Base-by-base conservation (phyloP, 2,797 vertebrate genomes). In the Spea hammondii region DNA sequence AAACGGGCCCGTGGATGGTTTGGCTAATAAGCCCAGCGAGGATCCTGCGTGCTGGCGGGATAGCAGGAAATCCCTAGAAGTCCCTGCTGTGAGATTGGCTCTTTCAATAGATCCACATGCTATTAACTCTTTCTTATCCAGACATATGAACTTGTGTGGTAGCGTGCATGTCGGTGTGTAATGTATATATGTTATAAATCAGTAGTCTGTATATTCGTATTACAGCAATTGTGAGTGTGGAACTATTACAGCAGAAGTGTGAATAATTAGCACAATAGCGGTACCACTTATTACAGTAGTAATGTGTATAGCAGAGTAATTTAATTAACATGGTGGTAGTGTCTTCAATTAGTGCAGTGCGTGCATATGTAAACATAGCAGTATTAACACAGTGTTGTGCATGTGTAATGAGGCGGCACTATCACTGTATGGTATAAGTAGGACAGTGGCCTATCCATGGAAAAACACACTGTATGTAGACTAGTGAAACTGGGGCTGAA, bases 1-100 rank as follows among this genome's bases (percentile, higher is more conserved):
- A 55, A 49, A 53, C 32, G 11, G 46, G 17, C 8, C 60, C 51
- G 46, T 54, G 68, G 77, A 68, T 79, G 64, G 71, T 65, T 66
- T 17, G 66, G 47, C 55, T 73, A 71, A 74, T 65, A 74, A 68
- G 47, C 65, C n/a, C 71, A 74, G 77, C 77, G 69, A 62, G 77
- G 17, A 14, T 7, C 76, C 76, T 47, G 12, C 32, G 5, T 51
- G 9, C 69, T 67, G 60, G 62, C 45, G 14, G 12, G 17, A 9
- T 6, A 12, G 14, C 3, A 72, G 46, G 54, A 55, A 73, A 66
- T 49, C 59, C 45, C 70, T 17, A 62, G 69, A 67, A 50, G 55
- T 47, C 17, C 64, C 70, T 51, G 65, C 11, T 65, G 55, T 10
- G 64, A n/a, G 12, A 59, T 50, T 6, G n/a, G 55, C 70, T 53